Evolutionary conservation across 1,140 invertebrate genomes (phyloP), one percentile per base, ranked within the genome.

Genomic region (Drosophila subpulchrella): DNA sequence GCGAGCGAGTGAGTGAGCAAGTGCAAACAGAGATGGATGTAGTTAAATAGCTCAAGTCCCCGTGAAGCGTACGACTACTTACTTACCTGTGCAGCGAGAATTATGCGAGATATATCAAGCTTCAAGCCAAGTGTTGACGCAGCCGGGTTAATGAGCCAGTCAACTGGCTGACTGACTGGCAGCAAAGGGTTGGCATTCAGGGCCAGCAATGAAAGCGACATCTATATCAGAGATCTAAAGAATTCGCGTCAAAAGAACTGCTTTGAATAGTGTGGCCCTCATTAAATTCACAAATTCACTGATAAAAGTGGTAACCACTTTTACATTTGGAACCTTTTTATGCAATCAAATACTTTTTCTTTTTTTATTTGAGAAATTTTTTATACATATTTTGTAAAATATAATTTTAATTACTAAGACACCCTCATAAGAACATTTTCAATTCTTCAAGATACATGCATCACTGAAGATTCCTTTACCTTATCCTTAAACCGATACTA

Each of bases 31-130:
- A 62, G 63, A 86, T 81, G 70, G 50, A 73, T 85, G 83, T 76
- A 62, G 83, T 83, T 86, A 86, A 86, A 88, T 83, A 79, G 79
- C 83, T 88, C 66, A 79, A 86, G 82, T 82, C 66, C 36, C 77
- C 77, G 39, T 67, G 50, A 71, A 81, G 78, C 39, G 39, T 20
- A 63, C 81, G 74, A 56, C 41, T 48, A 63, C 81, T 85, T 58
- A 53, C 32, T 34, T 10, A 34, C 56, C 81, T 63, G 51, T n/a
- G 66, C 77, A 65, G 46, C 53, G 38, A 27, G 65, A 65, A 68
- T 66, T 68, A 68, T 68, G 60, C 60, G 60, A 68, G 30, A 68
- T 66, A 60, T 68, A 53, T 75, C 54, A 15, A 36, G 27, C 32
- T 59, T 32, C 58, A 59, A 78, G 62, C 36, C 58, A 62, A 78